Evolutionary conservation across 2,113 vertebrate species (phyloP), one percentile per base, ranked within the genome.

Genomic region (Garra rufa): DNA sequence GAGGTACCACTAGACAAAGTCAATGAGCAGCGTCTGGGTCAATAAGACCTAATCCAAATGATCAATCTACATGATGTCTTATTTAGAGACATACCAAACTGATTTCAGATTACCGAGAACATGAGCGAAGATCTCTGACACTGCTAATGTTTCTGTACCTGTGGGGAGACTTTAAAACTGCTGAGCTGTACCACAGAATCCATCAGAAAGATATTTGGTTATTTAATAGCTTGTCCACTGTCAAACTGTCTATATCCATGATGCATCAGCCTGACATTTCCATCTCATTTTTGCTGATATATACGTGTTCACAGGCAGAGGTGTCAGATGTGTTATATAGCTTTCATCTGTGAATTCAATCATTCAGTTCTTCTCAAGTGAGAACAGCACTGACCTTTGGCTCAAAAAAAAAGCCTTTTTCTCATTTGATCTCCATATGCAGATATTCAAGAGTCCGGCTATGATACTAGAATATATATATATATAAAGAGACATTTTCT

Each of bases 191-290:
- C 38, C 26, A 76, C 13, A 7, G 19, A 46, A 26, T 46, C 41
- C n/a, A 0, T 73, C 69, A 73, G 13, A n/a, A 26, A 73, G 70
- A 73, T 15, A 71, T 71, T 44, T 44, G 11, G 41, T 73, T 73
- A 73, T 73, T 73, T 46, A 50, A 48, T 50, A 50, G 19, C 50
- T 77, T 77, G 75, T 57, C 50, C 13, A 59, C 30, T 55, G 24
- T n/a, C 48, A 76, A 52, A 76, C 48, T 34, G 50, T 57, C 75
- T 38, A 34, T 41, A 52, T 34, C 75, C 6, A 41, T 59, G 10
- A 77, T 77, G 41, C 41, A 44, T 44, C 41, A 73, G n/a, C 41
- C n/a, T 73, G 70, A 73, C 70, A 73, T 73, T 73, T 73, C 70
- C n/a, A 73, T 73, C 41, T 73, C n/a, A 6, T 24, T 73, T 73